Evolutionary conservation across 1,140 invertebrate genomes (phyloP).

Genomic region (Anthonomus grandis): DNA sequence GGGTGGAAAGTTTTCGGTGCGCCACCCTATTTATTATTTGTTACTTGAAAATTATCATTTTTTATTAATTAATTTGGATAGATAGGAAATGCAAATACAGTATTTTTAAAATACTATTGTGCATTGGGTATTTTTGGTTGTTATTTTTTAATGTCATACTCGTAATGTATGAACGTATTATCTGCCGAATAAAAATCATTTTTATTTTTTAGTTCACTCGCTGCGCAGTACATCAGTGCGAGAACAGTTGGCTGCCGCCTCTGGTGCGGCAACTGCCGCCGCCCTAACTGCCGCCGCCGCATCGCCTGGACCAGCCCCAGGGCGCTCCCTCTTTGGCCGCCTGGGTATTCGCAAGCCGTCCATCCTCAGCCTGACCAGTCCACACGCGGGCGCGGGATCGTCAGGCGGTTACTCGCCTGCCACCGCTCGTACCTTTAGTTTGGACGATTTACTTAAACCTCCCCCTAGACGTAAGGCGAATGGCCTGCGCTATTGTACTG

Average conservation of each 20-base stretch:
- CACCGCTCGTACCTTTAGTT: constrained; percentile 67
- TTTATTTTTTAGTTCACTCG: constrained; percentile 26
- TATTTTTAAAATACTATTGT: too few relatives aligned
- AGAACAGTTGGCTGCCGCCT: constrained; percentile 47
- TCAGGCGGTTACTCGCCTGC: constrained; percentile 48
- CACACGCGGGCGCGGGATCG: constrained; percentile 50
- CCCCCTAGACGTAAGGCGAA: constrained; percentile 65
- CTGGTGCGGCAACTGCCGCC: constrained; percentile 44
- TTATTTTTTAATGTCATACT: not conserved
- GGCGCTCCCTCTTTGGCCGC: constrained; percentile 66
- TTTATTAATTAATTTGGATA: too few relatives aligned
- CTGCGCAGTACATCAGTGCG: constrained; percentile 47
- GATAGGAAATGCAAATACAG: too few relatives aligned
- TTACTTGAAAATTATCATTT: too few relatives aligned
- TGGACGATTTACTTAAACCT: constrained; percentile 76
- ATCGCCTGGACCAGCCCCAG: constrained; percentile 44
- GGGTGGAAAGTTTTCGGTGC: too few relatives aligned
- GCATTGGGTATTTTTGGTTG: too few relatives aligned
- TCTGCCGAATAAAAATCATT: too few relatives aligned
- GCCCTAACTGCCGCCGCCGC: constrained; percentile 46
- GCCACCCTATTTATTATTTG: too few relatives aligned
- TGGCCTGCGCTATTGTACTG: constrained; percentile 33
- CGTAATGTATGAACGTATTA: too few relatives aligned
- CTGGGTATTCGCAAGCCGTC: constrained; percentile 78
- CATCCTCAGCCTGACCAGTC: constrained; percentile 67